These are phyloP conservation scores for Caenorhabditis panamensis DNA, from an alignment of 2,888 invertebrate species.

Conservation along the genomic window DNA sequence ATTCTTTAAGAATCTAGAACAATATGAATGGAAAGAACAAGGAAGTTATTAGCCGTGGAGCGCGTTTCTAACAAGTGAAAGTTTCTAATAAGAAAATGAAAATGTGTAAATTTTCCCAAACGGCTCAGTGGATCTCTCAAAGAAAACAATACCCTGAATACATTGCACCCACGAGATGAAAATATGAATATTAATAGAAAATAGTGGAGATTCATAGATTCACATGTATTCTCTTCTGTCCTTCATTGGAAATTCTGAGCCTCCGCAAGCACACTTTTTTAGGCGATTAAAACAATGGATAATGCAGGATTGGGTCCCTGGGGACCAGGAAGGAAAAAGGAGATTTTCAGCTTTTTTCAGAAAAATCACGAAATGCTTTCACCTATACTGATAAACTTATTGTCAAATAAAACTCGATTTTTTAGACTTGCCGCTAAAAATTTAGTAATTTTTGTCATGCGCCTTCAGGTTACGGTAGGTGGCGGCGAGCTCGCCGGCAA, in stretches of 20 bases:
- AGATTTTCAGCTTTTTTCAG: neutral
- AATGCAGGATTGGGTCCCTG: neutral
- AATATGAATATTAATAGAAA: neutral
- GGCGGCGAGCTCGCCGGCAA: too few species aligned
- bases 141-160: neutral
- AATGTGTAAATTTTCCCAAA: neutral
- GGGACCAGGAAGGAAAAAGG: neutral
- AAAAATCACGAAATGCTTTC: conserved; percentile 5
- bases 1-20: neutral
- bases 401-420: too few species aligned
- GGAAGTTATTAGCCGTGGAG: neutral
- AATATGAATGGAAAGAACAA: neutral
- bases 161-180: neutral
- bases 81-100: neutral
- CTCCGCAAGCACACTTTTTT: neutral
- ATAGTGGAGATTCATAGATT: neutral
- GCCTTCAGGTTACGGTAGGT: too few species aligned
- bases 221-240: too few species aligned
- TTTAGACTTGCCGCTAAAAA: too few species aligned
- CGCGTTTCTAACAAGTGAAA: neutral
- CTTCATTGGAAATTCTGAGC: neutral
- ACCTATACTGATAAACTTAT: too few species aligned
- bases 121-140: too few species aligned
- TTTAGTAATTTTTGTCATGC: too few species aligned
- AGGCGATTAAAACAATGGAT: conserved; percentile 5